A percentile compares a stretch with the other conserved stretches of the same genome.
Conservation (phyloP, 1,140 invertebrate species). For the Theocolax elegans region DNA sequence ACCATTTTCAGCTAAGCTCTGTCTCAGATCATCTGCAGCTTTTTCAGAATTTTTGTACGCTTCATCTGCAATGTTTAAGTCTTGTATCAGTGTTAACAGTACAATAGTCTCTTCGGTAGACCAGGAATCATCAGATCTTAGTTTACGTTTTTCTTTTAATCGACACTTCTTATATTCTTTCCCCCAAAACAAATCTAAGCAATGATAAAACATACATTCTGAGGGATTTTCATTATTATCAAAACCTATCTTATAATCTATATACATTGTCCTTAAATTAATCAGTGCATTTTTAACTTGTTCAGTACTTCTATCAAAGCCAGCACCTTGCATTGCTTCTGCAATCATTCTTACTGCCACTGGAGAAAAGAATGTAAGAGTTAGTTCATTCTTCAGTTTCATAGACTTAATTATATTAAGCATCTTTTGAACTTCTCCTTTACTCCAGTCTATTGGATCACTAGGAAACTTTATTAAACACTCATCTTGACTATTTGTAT, state of each 20-base stretch:
- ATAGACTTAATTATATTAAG: conserved; percentile 43
- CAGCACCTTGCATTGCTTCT: conserved; percentile 40
- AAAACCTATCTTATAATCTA: conserved; percentile 43
- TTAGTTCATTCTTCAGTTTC: conserved; percentile 44
- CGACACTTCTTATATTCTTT: conserved; percentile 36
- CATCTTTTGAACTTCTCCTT: conserved; percentile 46
- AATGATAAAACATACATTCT: conserved; percentile 43
- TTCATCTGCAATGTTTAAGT: conserved; percentile 40
- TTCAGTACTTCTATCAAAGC: conserved; percentile 43
- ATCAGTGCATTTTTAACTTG: conserved; percentile 46
- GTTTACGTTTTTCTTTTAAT: conserved; percentile 40
- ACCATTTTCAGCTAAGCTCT: conserved; percentile 46
- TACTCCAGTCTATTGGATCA: conserved; percentile 41
- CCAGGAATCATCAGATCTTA: conserved; percentile 45
- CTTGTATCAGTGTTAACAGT: conserved; percentile 47
- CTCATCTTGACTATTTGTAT: conserved; percentile 33
- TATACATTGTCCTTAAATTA: conserved; percentile 47
- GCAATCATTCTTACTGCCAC: conserved; percentile 44
- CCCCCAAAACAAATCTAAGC: conserved; percentile 47
- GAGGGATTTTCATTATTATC: conserved; percentile 35
- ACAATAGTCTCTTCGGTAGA: conserved; percentile 52
- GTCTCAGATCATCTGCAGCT: conserved; percentile 40
- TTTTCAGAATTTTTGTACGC: conserved; percentile 38
- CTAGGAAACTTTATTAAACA: conserved; percentile 41
- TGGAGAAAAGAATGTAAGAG: conserved; percentile 39